These are phyloP conservation scores for Halesus radiatus DNA, from an alignment of 1,140 invertebrate species.

Conservation along the genomic window DNA sequence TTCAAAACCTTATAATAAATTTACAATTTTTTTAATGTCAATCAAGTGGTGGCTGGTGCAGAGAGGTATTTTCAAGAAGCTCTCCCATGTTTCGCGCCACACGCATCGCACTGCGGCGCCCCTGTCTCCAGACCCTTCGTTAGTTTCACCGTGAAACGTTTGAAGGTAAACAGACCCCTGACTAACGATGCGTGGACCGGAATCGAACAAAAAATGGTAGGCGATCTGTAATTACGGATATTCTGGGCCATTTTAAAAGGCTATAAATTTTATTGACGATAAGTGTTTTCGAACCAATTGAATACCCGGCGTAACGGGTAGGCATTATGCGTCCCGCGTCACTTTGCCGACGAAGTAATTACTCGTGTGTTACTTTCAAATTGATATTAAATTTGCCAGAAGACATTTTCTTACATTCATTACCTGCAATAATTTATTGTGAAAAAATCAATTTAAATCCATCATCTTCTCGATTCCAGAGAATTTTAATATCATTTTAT, in stretches of 20 bases:
- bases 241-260: conserved; percentile 25
- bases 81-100: too few relatives aligned
- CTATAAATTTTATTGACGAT: conserved; percentile 40
- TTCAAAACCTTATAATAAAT: too few relatives aligned
- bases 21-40: too few relatives aligned
- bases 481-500: too few relatives aligned
- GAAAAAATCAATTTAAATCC: too few relatives aligned
- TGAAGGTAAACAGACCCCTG: conserved; percentile 28
- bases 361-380: background rate
- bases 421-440: too few relatives aligned
- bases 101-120: too few relatives aligned
- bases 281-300: conserved; percentile 35
- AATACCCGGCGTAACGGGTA: conserved; percentile 1
- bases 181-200: conserved; percentile 30
- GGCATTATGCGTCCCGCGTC: background rate
- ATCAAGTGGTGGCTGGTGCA: too few relatives aligned
- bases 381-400: too few relatives aligned
- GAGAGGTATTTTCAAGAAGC: too few relatives aligned
- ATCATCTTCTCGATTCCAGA: too few relatives aligned
- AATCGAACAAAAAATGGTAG: conserved; percentile 19
- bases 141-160: conserved; percentile 35
- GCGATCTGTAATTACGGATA: conserved; percentile 30
- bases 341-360: background rate
- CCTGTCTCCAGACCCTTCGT: background rate
- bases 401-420: too few relatives aligned